Evolutionary conservation across 2,888 invertebrate species (phyloP), one percentile per base, ranked within the genome.

Genomic region (Apamea sordens): DNA sequence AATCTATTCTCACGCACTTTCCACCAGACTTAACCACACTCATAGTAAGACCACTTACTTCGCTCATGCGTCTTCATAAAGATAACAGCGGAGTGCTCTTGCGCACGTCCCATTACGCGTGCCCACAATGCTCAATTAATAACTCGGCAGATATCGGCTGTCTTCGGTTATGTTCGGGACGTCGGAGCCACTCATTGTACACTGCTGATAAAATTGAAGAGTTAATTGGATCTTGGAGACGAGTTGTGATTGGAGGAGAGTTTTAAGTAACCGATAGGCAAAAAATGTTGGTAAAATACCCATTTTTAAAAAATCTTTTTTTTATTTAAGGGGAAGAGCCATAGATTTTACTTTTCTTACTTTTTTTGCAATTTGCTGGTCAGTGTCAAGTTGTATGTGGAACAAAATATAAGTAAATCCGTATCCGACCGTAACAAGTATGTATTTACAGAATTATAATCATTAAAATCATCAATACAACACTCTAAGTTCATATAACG

Each of bases 81-180:
- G 91, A 92, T 92, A 88, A 87, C 78, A 73, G 68, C 73, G 75
- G 72, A 86, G 87, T 87, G 89, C 87, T 88, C 87, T 84, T 82
- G 86, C 88, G 86, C 85, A 83, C 86, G 86, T 88, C 84, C 88
- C 86, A 92, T 92, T 92, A 91, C 91, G 90, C 84, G 88, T 88
- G 84, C 77, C 77, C 75, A 92, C 92, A 93, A 93, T 92, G 88
- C 91, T 89, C 93, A 92, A 93, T 93, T 93, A 93, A 93, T 92
- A 91, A 89, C 86, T 81, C 85, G 74, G 77, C 78, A 76, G 89
- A 87, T 89, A 89, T 87, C 85, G 79, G 86, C 80, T 86, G 77
- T 86, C 88, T 86, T 83, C 88, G 79, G 81, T 61, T 82, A 84
- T 83, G 85, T 84, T 89, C 84, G 83, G 88, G 68, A 76, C 76